Evolutionary conservation across 2,888 invertebrate genomes (phyloP), one percentile per base, ranked within the genome.

Genomic region (Apodemia duryi): DNA sequence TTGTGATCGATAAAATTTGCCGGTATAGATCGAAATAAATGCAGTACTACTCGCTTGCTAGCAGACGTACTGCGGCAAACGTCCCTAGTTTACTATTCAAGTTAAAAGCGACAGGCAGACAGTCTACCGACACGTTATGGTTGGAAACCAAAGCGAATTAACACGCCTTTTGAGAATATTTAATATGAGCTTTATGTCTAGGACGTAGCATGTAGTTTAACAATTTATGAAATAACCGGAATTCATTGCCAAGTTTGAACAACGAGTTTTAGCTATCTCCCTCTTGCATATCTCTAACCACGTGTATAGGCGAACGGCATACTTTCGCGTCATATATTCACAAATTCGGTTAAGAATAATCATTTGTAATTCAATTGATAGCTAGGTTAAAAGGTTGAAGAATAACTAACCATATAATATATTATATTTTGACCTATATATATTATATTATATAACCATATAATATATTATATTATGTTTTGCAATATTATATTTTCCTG

Each of bases 211-310:
- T 71, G 68, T 63, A 71, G 71, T 79, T 77, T 72, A 32, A 64
- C 57, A 51, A 69, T 21, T 43, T 61, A 10, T 21, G 62, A 60
- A 38, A 65, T 7, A 54, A 68, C 72, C 72, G 75, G 77, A 83
- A 83, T 87, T 88, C 86, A 86, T 80, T 87, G 87, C 87, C 89
- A 90, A 88, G 88, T 87, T 87, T 86, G 85, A 80, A 82, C 79
- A 83, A 88, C 86, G 82, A 82, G 84, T 87, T 88, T 84, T 77
- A 73, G 75, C 76, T 73, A 75, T 86, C 82, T 83, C 83, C 77
- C 75, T 82, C 80, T 77, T 75, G 73, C 78, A 72, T 75, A 73
- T 72, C 70, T 68, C 69, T 72, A 73, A 81, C 80, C 86, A 86
- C 85, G 84, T 86, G 87, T 80, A 67, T 38, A 60, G 61, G 28